Conservation (phyloP, 2,888 invertebrate genomes). For the Melipona bicolor region DNA sequence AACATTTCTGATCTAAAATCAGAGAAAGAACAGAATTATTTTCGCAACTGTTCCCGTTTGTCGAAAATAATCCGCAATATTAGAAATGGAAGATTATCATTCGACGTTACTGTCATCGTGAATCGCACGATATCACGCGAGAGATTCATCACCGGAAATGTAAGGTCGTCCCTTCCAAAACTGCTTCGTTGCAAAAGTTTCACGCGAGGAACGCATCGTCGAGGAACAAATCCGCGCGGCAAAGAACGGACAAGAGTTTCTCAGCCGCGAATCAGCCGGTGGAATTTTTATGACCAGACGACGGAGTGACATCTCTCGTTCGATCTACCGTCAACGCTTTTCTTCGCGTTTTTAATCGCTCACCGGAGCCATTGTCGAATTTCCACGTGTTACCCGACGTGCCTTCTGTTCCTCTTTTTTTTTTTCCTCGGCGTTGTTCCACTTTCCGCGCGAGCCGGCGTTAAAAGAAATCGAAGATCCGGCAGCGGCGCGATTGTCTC, state of each 20-base stretch:
- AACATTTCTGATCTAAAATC: not conserved
- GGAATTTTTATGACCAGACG: not conserved
- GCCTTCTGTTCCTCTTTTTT: not conserved
- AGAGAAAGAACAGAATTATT: no score
- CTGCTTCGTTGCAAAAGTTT: not conserved
- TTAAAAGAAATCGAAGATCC: slow-evolving; percentile 8
- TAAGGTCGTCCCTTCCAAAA: no score
- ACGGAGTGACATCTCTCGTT: slow-evolving; percentile 6
- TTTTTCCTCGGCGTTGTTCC: not conserved
- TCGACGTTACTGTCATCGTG: no score
- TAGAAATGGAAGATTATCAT: no score
- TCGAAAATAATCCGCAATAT: no score
- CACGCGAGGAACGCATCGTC: no score
- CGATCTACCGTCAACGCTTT: slow-evolving; percentile 1
- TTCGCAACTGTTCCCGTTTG: no score
- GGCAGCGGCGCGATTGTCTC: not conserved
- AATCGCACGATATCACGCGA: no score
- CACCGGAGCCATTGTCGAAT: slow-evolving; percentile 25
- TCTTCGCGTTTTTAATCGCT: slow-evolving; percentile 30
- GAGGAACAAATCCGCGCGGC: no score
- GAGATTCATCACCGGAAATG: no score
- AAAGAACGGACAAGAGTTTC: not conserved
- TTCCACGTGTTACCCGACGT: slow-evolving; percentile 8
- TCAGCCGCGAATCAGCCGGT: not conserved
- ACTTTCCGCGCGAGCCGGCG: not conserved